Percentiles rank a stretch among this genome's conserved stretches.
Evolutionary conservation across 2,888 invertebrate genomes (phyloP).

Genomic region (Melinaea menophilus): DNA sequence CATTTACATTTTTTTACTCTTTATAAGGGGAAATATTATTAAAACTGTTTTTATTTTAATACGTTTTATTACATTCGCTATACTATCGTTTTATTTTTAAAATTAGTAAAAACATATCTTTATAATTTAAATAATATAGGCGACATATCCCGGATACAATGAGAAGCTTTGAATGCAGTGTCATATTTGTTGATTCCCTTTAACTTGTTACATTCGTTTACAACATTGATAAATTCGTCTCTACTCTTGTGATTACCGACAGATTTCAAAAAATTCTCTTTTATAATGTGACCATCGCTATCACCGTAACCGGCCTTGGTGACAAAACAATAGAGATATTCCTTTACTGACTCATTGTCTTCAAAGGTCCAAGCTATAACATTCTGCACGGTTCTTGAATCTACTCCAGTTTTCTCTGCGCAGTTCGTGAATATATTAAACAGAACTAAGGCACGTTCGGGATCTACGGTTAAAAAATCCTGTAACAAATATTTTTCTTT

Average conservation of each 20-base stretch:
- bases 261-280: slow-evolving; percentile 42
- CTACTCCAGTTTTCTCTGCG: slow-evolving; percentile 30
- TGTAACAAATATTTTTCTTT: slow-evolving; percentile 9
- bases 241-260: slow-evolving; percentile 41
- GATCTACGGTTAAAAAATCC: slow-evolving; percentile 17
- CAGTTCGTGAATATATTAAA: slow-evolving; percentile 35
- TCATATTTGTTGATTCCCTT: slow-evolving; percentile 42
- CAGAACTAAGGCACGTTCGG: slow-evolving; percentile 9
- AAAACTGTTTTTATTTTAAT: too few species aligned
- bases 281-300: slow-evolving; percentile 45
- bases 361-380: slow-evolving; percentile 45
- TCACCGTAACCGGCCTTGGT: slow-evolving; percentile 42
- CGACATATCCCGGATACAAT: slow-evolving; percentile 23
- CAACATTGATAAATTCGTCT: slow-evolving; percentile 37
- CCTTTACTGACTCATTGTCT: slow-evolving; percentile 47
- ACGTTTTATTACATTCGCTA: too few species aligned
- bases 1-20: too few species aligned
- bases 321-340: slow-evolving; percentile 53
- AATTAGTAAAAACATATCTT: neutral
- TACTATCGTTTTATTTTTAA: too few species aligned
- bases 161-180: slow-evolving; percentile 33
- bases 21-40: too few species aligned
- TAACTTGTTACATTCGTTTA: slow-evolving; percentile 45
- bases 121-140: slow-evolving; percentile 25
- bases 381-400: slow-evolving; percentile 28